These are phyloP conservation scores for Neodiprion pinetum DNA, from an alignment of 1,140 invertebrate genomes.

Conservation along the genomic window DNA sequence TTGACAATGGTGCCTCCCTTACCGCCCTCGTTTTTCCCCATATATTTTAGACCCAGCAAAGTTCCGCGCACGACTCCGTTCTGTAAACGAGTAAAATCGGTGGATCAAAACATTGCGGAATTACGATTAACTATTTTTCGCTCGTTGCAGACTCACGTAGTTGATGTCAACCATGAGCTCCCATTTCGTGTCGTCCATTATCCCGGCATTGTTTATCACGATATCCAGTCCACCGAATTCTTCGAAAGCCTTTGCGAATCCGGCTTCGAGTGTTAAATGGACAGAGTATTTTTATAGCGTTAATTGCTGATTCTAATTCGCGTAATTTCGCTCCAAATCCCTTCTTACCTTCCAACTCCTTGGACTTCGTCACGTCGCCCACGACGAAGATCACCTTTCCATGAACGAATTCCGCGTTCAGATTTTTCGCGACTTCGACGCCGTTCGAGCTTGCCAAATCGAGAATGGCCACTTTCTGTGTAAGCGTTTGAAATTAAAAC, in stretches of 20 bases:
- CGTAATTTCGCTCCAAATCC: not conserved
- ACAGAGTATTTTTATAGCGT: constrained; percentile 10
- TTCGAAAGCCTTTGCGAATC: constrained; percentile 46
- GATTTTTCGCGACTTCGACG: constrained; percentile 39
- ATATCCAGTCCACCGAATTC: constrained; percentile 62
- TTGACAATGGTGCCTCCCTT: constrained; percentile 66
- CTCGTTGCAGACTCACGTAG: constrained; percentile 43
- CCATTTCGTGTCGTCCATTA: constrained; percentile 63
- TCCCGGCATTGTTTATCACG: constrained; percentile 68
- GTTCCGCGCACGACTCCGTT: constrained; percentile 30
- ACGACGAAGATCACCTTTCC: constrained; percentile 58
- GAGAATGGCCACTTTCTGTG: constrained; percentile 47
- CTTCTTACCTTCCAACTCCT: constrained; percentile 47
- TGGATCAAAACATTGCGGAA: constrained; percentile 8
- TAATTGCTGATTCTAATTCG: constrained; percentile 6
- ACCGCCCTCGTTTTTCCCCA: constrained; percentile 65
- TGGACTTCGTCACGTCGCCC: constrained; percentile 58
- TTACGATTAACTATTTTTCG: not conserved
- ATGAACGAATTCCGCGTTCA: constrained; percentile 58
- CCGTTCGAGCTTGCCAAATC: constrained; percentile 52
- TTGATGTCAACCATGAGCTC: constrained; percentile 56
- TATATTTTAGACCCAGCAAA: constrained; percentile 41
- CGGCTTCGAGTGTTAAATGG: constrained; percentile 36
- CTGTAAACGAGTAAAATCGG: constrained; percentile 22
- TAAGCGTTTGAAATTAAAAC: not conserved